phyloP scores from a whole-genome alignment of 2,113 vertebrate species.

The Patagioenas fasciata region DNA sequence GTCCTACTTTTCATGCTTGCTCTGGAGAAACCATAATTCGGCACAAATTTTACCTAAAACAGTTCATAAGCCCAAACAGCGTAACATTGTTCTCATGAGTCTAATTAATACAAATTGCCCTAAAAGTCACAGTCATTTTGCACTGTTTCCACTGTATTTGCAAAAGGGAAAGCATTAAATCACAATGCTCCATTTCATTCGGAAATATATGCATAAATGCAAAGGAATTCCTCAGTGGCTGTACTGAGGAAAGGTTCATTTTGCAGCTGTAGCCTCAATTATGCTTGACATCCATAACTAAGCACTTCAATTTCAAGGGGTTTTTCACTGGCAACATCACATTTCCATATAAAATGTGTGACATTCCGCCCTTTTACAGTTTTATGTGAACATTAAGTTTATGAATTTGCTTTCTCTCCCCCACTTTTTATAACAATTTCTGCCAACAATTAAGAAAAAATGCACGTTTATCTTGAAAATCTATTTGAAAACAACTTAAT shows the following conservation, averaged over 20 bases:
- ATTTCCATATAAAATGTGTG: slow-evolving; percentile 38
- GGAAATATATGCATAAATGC: slow-evolving; percentile 52
- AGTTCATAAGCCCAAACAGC: slow-evolving; percentile 33
- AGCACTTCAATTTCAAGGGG: neutral
- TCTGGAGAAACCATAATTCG: neutral
- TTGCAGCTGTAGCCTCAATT: slow-evolving; percentile 43
- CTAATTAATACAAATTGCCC: slow-evolving; percentile 19
- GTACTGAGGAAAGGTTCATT: slow-evolving; percentile 37
- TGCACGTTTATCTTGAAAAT: neutral
- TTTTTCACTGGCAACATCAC: slow-evolving; percentile 8
- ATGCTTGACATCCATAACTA: slow-evolving; percentile 51
- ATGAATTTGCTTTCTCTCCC: neutral
- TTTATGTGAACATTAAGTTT: slow-evolving; percentile 38
- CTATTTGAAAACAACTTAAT: neutral
- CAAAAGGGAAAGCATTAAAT: slow-evolving; percentile 45
- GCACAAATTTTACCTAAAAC: slow-evolving; percentile 1
- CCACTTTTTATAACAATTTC: neutral
- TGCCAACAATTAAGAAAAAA: neutral
- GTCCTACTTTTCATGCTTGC: neutral
- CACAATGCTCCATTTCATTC: slow-evolving; percentile 36
- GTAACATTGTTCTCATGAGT: neutral
- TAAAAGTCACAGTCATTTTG: neutral
- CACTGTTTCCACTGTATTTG: slow-evolving; percentile 10
- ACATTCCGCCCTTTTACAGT: slow-evolving; percentile 23
- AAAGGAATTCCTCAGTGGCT: slow-evolving; percentile 40